Base-by-base conservation (phyloP, 2,113 vertebrate species). In the Odocoileus virginianus region DNA sequence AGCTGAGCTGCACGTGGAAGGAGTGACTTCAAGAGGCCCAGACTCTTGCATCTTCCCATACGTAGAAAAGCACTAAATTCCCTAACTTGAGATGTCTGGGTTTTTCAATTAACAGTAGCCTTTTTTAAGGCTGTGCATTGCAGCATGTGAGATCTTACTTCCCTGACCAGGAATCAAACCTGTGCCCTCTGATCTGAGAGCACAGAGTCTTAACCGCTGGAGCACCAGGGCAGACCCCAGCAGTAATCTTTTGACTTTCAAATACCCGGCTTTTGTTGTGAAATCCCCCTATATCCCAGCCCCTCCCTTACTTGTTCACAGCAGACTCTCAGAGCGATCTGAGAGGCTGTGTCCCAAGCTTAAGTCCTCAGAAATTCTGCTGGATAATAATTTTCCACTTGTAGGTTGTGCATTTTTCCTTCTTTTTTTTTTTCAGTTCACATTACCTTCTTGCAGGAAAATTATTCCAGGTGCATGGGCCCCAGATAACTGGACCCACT, bases 401-500 rank as follows among this genome's bases (percentile, higher is more conserved):
- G 10, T 7, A 81, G 47, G 28, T 7, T 2, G 15, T n/a, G 47
- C 78, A 4, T 52, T 33, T n/a, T 40, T 25, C 10, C 40, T 14
- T 33, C 47, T 33, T 6, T 10, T 25, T 10, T 74, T 14, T 33
- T 79, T n/a, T 12, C 3, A 33, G 47, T 33, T 28, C 2, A 52
- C 47, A 7, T 33, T 12, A 5, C 12, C 7, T 14, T 67, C 79
- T 58, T 61, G 0, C 2, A 33, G 58, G 28, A 36, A 55, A 17
- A 25, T 10, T 15, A 27, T 11, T 13, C 23, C 60, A 17, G 74
- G 14, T 3, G 47, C 28, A 5, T 1, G 3, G 33, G 6, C 23
- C 30, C 5, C 1, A 0, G 27, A 12, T 25, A 19, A 1, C 3
- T 1, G 25, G 82, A 28, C 9, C 17, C 6, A 2, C 45, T 0